Evolutionary conservation across 2,888 invertebrate species (phyloP).

Genomic region (Eurois occulta): DNA sequence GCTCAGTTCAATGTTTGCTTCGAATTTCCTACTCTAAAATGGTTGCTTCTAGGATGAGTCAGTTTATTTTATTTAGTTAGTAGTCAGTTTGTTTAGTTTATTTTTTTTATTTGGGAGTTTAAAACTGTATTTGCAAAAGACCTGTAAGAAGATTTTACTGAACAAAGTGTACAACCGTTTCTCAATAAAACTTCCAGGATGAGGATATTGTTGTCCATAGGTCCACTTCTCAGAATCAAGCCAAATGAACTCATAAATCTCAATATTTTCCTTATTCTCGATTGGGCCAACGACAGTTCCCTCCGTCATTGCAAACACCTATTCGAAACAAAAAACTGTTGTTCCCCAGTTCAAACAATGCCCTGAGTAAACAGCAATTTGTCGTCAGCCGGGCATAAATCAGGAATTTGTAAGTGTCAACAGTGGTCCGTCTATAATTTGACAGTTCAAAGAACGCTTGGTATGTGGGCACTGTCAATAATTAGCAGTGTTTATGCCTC

Average conservation of each 20-base stretch:
- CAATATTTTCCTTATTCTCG: constrained; percentile 22
- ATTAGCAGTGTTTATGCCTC: constrained; percentile 57
- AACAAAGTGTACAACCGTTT: background rate
- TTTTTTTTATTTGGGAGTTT: no score
- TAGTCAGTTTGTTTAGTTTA: no score
- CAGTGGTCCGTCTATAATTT: constrained; percentile 33
- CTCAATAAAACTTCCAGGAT: constrained; percentile 2
- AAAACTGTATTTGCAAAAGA: background rate
- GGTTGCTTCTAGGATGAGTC: background rate
- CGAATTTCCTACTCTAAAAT: constrained; percentile 15
- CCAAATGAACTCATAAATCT: background rate
- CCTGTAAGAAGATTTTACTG: background rate
- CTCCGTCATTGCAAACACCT: background rate
- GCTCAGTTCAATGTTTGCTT: background rate
- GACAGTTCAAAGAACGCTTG: constrained; percentile 56
- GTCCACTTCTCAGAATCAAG: constrained; percentile 28
- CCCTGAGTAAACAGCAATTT: constrained; percentile 8
- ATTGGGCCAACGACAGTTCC: background rate
- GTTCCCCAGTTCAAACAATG: constrained; percentile 16
- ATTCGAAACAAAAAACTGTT: background rate
- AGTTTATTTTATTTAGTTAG: no score
- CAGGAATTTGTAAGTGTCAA: constrained; percentile 34
- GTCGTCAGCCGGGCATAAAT: background rate
- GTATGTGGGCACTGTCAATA: constrained; percentile 55
- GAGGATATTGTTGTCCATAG: background rate